Percentiles rank a stretch among this genome's conserved stretches.
These are phyloP conservation scores for Melipona quadrifasciata DNA, from an alignment of 1,140 invertebrate species.

Conservation along the genomic window DNA sequence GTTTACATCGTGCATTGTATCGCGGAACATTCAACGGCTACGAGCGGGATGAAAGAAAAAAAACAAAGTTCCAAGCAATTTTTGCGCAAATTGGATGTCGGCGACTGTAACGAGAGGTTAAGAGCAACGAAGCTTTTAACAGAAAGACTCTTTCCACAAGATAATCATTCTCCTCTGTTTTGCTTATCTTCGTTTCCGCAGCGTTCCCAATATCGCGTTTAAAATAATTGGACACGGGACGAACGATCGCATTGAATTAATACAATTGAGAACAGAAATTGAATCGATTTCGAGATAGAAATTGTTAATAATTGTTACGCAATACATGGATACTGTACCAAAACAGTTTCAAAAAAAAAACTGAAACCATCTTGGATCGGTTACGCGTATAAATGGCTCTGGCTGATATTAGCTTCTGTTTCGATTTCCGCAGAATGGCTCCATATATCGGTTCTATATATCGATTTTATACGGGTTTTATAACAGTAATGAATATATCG, in stretches of 20 bases:
- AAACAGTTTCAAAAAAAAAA: no score
- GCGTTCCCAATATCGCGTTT: neutral
- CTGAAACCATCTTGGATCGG: no score
- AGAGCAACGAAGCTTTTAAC: constrained; percentile 15
- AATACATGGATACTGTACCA: no score
- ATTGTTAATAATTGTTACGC: no score
- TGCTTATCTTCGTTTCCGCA: neutral
- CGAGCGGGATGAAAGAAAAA: constrained; percentile 38
- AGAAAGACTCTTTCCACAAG: constrained; percentile 5
- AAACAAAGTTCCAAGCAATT: constrained; percentile 44
- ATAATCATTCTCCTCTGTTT: neutral
- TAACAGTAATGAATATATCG: no score
- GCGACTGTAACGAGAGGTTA: constrained; percentile 29
- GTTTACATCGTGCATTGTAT: constrained; percentile 70
- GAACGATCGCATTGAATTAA: neutral
- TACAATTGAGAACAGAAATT: no score
- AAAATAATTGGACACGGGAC: neutral
- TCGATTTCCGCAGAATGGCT: no score
- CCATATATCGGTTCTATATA: no score
- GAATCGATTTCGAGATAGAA: no score
- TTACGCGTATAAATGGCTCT: no score
- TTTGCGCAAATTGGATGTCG: constrained; percentile 41
- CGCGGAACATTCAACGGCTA: constrained; percentile 63
- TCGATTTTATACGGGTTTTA: no score
- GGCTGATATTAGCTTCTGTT: no score